Conservation (phyloP, 2,888 invertebrate species). For the Odontothrips loti region DNA sequence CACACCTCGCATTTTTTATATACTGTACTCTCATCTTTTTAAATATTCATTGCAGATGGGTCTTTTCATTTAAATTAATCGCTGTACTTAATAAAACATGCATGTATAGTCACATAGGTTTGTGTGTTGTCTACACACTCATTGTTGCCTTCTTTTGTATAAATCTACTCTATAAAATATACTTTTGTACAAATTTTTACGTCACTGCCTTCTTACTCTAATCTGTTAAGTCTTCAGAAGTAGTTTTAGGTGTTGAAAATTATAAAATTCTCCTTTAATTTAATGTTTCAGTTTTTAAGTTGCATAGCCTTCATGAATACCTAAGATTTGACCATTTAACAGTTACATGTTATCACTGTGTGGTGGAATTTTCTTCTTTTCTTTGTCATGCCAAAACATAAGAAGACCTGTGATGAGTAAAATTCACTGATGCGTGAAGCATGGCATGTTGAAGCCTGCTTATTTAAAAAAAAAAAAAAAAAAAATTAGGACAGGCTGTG, state of each 20-base stretch:
- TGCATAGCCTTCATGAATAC: background rate
- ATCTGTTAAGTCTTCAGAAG: conserved; percentile 20
- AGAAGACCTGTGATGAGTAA: background rate
- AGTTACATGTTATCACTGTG: background rate
- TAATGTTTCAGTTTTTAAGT: background rate
- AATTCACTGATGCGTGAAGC: background rate
- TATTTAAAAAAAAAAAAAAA: background rate
- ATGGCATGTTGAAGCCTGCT: background rate
- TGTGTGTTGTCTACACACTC: background rate
- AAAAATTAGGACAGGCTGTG: background rate
- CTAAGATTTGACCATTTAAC: no score
- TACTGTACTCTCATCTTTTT: background rate
- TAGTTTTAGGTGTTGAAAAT: conserved; percentile 1
- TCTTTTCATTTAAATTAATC: conserved; percentile 13
- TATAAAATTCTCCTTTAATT: background rate
- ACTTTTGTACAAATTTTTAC: conserved; percentile 27
- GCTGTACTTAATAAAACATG: conserved; percentile 17
- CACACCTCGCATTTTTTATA: background rate
- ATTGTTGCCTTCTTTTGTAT: conserved; percentile 23
- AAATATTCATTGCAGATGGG: conserved; percentile 4
- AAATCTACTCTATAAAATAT: conserved; percentile 25
- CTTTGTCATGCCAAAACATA: background rate
- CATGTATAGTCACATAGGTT: conserved; percentile 5
- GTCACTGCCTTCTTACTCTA: conserved; percentile 24
- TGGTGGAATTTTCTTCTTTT: background rate